These are phyloP conservation scores for Crenuchus spilurus DNA, from an alignment of 2,797 vertebrate species.

Conservation along the genomic window DNA sequence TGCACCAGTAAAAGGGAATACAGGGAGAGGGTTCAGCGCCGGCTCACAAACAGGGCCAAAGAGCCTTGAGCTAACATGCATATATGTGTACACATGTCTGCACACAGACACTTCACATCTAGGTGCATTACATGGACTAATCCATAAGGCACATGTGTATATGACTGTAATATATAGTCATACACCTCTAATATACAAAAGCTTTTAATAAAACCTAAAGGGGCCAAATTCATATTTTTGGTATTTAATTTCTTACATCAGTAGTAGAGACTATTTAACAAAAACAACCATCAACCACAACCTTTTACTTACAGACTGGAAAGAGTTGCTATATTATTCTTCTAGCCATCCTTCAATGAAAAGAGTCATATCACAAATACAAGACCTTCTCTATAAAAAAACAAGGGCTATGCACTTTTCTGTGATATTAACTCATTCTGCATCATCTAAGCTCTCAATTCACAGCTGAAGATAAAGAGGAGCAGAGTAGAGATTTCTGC, in stretches of 20 bases:
- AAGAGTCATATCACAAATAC: no score
- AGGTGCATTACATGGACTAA: background rate
- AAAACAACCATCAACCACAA: no score
- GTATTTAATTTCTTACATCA: no score
- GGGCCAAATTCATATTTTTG: background rate
- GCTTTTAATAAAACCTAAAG: background rate
- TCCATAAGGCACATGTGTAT: background rate
- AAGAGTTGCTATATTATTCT: no score
- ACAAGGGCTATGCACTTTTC: background rate
- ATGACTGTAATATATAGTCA: background rate
- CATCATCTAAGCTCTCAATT: background rate
- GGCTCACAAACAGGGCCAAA: conserved; percentile 30
- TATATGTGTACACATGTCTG: conserved; percentile 14
- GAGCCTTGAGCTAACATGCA: conserved; percentile 5
- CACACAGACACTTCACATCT: background rate
- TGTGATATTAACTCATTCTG: background rate
- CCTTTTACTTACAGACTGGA: no score
- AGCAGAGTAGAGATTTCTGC: conserved; percentile 5
- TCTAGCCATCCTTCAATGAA: no score
- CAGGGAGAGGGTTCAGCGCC: conserved; percentile 41
- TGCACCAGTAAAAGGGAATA: conserved; percentile 49
- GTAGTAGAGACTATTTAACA: no score
- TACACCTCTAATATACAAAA: background rate
- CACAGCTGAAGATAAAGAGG: conserved; percentile 2
- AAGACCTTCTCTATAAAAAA: background rate